Base-by-base conservation (phyloP, 2,888 invertebrate species). In the Itoplectis maculator region DNA sequence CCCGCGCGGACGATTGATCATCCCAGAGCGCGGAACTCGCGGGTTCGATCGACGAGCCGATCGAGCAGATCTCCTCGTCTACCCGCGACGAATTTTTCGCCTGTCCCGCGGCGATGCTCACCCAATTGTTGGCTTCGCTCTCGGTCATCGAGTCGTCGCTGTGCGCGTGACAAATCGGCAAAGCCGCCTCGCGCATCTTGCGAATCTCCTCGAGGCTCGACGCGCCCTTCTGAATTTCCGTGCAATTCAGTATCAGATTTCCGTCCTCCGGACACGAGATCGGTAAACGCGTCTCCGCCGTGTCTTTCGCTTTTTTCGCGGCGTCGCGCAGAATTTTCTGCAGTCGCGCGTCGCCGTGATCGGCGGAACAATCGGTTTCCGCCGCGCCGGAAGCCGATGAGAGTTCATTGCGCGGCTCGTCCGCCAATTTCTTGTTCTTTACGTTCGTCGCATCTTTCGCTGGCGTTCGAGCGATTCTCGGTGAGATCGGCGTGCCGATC, bases 121-220 rank as follows among this genome's bases (percentile, higher is more conserved):
- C 65, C 86, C 85, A 85, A 69, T 84, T 84, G 18, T 54, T 79
- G 8, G 82, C 81, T 35, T 85, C 85, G 51, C 75, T 82, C 54
- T 86, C 86, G 4, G 86, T 84, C 78, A 81, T 82, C 7, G 81
- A 81, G 23, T 86, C 83, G 20, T 81, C 82, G 66, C 47, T 78
- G 2, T 76, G 75, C 0, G 8, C 7, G 9, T 54, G 18, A 40
- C 29, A 29, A 29, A 9, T 66, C 0, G 0, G 2, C 6, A 2
- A 54, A 0, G 45, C 65, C 35, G 0, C 68, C 49, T 85, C 81
- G 9, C 81, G 84, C 70, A 88, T 74, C 69, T 85, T 68, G 70
- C 68, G 85, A 70, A 90, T 89, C 65, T 91, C 89, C n/a, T 78
- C 80, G 42, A 91, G 54, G 65, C 69, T 90, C 0, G 82, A 72